Conservation (phyloP, 2,797 vertebrate species). For the Sternotherus odoratus region DNA sequence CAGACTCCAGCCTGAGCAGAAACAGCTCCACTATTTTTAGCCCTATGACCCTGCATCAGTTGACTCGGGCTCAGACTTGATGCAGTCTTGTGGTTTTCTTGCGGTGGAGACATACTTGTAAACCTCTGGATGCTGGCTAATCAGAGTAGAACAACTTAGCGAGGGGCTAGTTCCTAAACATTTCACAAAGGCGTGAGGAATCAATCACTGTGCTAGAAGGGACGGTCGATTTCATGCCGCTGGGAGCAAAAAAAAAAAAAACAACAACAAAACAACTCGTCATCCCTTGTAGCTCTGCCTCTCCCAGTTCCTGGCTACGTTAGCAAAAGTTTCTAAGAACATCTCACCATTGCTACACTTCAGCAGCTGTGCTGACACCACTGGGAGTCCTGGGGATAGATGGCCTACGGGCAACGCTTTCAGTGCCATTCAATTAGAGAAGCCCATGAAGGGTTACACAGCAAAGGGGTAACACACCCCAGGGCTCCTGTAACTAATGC, state of each 20-base stretch:
- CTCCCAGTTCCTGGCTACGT: not conserved
- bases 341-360: rapidly evolving
- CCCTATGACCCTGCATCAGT: not conserved
- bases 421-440: not conserved
- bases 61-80: not conserved
- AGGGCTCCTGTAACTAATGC: not conserved
- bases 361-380: not conserved
- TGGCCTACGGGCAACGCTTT: too few species aligned
- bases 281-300: not conserved
- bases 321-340: not conserved
- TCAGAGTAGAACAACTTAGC: not conserved
- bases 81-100: not conserved
- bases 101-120: not conserved
- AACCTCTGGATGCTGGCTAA: too few species aligned
- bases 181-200: not conserved
- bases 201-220: not conserved
- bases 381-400: not conserved
- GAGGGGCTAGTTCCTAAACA: not conserved
- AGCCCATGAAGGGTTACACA: not conserved
- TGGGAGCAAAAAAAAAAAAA: not conserved
- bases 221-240: not conserved
- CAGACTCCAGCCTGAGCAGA: not conserved
- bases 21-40: not conserved
- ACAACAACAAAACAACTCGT: too few species aligned
- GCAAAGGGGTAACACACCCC: not conserved